Evolutionary conservation across 2,113 vertebrate species (phyloP).

Genomic region (Gallinago undulata): DNA sequence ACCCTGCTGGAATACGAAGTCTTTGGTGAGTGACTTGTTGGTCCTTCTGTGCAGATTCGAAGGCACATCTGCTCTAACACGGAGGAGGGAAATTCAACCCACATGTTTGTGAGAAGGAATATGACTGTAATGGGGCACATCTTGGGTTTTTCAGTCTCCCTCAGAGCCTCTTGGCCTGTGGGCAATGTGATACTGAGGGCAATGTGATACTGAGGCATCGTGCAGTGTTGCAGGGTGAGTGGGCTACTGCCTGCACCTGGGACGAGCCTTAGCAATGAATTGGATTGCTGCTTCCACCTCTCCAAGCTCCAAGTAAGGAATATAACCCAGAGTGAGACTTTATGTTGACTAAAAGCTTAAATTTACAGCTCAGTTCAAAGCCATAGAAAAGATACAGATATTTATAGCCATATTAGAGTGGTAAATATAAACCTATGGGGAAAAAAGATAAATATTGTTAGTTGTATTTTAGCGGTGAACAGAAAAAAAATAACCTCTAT

Average conservation of each 20-base stretch:
- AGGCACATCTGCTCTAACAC: not conserved
- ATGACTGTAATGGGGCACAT: not conserved
- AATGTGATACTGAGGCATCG: fast-evolving
- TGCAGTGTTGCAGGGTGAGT: not conserved
- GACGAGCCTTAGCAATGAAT: not conserved
- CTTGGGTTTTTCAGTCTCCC: not conserved
- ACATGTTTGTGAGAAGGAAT: not conserved
- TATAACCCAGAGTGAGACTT: not conserved
- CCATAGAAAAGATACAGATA: not conserved
- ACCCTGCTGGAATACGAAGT: not conserved
- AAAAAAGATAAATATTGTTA: not conserved
- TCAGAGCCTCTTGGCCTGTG: not conserved
- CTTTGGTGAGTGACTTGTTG: not conserved
- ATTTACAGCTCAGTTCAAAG: not conserved
- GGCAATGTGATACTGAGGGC: no score
- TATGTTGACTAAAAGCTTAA: not conserved
- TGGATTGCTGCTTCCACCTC: not conserved
- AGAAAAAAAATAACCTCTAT: not conserved
- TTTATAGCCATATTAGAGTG: not conserved
- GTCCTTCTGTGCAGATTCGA: fast-evolving
- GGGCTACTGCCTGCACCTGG: fast-evolving
- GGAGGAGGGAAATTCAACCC: not conserved
- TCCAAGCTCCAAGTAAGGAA: not conserved
- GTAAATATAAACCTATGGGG: not conserved
- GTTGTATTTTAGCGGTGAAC: not conserved